Conservation (phyloP, 2,888 invertebrate genomes). For the Philereme vetulata region DNA sequence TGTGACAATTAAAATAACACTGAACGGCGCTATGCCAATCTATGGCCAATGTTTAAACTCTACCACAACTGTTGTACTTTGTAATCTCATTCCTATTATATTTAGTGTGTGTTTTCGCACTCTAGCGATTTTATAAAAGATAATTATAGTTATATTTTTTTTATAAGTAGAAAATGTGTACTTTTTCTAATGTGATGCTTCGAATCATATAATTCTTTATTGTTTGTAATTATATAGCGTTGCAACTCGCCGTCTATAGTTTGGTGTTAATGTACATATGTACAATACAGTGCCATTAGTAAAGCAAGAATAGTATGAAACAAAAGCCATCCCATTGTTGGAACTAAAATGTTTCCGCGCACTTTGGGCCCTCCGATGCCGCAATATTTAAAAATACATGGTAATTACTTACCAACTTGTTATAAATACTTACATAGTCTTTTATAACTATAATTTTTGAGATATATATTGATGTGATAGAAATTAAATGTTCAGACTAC, state of each 20-base stretch:
- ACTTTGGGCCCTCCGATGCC: too few relatives aligned
- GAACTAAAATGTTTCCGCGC: too few relatives aligned
- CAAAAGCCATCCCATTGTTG: conserved; percentile 2
- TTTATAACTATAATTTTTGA: too few relatives aligned
- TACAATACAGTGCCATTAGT: conserved; percentile 9
- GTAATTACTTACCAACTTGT: too few relatives aligned
- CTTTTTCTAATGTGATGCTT: conserved; percentile 1
- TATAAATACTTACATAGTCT: too few relatives aligned
- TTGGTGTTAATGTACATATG: background rate
- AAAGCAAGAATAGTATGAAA: background rate
- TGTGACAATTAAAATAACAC: background rate
- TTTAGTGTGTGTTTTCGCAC: conserved; percentile 18
- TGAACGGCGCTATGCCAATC: background rate
- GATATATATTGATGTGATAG: too few relatives aligned
- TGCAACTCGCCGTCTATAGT: background rate
- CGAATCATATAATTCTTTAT: conserved; percentile 1
- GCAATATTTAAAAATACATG: too few relatives aligned
- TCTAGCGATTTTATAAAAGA: conserved; percentile 19
- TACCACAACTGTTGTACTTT: background rate
- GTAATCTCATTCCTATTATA: conserved; percentile 4
- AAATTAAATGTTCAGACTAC: too few relatives aligned
- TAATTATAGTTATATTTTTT: background rate
- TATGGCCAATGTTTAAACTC: background rate
- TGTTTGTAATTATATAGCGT: background rate
- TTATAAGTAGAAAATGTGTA: background rate